Evolutionary conservation across 2,797 vertebrate genomes (phyloP).

Genomic region (Melanotaenia boesemani): DNA sequence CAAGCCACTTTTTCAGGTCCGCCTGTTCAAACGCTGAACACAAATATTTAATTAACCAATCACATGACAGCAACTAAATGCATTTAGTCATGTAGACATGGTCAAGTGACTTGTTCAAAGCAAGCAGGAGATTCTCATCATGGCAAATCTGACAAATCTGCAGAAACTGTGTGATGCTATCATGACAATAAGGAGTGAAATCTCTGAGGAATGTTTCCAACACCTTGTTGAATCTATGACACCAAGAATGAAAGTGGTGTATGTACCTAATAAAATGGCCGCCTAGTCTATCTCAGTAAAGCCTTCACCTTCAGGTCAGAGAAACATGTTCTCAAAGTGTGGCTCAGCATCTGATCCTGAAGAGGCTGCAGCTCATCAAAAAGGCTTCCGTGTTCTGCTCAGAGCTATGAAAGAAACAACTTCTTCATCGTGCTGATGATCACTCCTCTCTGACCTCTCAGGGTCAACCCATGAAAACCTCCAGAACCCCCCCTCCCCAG

Average conservation of each 20-base stretch:
- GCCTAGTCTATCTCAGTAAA: background rate
- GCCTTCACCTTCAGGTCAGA: background rate
- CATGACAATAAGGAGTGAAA: no score
- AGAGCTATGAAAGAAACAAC: background rate
- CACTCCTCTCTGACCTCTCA: slow-evolving; percentile 14
- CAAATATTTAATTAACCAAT: background rate
- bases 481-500: slow-evolving; percentile 19
- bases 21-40: background rate
- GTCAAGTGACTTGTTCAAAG: background rate
- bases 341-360: background rate
- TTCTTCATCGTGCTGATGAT: background rate
- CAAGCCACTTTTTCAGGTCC: no score
- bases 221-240: no score
- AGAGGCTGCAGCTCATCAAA: background rate
- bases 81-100: background rate
- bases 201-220: no score
- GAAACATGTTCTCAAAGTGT: background rate
- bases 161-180: background rate
- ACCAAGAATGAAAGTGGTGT: background rate
- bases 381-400: background rate
- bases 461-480: slow-evolving; percentile 14
- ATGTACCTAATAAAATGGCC: background rate
- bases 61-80: background rate
- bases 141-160: background rate
- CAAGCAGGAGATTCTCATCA: background rate